Percentiles rank a stretch among this genome's conserved stretches.
phyloP scores from a whole-genome alignment of 2,113 vertebrate genomes.

The Dunckerocampus dactyliophorus region DNA sequence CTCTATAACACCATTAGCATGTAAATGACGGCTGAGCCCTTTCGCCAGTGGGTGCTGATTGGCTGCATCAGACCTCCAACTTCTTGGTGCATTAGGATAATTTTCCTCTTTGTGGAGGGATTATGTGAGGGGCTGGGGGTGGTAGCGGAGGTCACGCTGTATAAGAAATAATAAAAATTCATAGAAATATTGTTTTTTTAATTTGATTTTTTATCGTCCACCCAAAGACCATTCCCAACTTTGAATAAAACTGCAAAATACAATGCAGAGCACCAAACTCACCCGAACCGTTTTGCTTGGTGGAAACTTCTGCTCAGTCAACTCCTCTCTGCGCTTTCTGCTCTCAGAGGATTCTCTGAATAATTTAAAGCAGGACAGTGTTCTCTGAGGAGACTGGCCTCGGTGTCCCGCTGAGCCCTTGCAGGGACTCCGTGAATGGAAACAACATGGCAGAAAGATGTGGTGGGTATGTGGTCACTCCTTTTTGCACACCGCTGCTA shows the following conservation, averaged over 20 bases:
- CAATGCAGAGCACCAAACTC: too few relatives aligned
- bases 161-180: background rate
- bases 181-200: too few relatives aligned
- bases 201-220: too few relatives aligned
- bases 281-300: background rate
- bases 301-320: slow-evolving; percentile 25
- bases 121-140: slow-evolving; percentile 32
- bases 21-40: slow-evolving; percentile 56
- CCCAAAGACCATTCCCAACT: too few relatives aligned
- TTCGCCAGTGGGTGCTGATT: slow-evolving; percentile 35
- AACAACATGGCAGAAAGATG: slow-evolving; percentile 43
- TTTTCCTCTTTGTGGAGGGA: slow-evolving; percentile 58
- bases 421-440: slow-evolving; percentile 36
- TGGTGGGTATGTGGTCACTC: slow-evolving; percentile 9
- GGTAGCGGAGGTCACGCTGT: too few relatives aligned
- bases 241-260: too few relatives aligned
- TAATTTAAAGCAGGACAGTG: slow-evolving; percentile 61
- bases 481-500: slow-evolving; percentile 14
- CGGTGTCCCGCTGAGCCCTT: slow-evolving; percentile 36
- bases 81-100: slow-evolving; percentile 47
- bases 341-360: slow-evolving; percentile 51
- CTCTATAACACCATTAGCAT: slow-evolving; percentile 59
- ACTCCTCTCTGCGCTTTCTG: slow-evolving; percentile 35
- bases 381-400: slow-evolving; percentile 39
- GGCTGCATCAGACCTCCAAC: slow-evolving; percentile 33